Conservation (phyloP, 2,797 vertebrate species). For the Meriones psammophilus region DNA sequence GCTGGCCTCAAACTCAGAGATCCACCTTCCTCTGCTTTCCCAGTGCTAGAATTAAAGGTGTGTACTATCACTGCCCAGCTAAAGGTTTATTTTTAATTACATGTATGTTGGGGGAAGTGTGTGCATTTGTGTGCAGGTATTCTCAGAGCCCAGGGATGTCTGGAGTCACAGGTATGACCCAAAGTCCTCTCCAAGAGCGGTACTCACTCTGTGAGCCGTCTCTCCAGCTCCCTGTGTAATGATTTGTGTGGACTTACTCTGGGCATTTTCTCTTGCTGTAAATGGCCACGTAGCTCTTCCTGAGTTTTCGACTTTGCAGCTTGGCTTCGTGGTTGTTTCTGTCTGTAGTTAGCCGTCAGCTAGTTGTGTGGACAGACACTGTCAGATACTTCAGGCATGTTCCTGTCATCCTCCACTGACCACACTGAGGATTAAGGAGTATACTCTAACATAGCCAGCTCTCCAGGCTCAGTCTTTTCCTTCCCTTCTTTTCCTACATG, state of each 20-base stretch:
- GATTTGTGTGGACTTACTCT: neutral
- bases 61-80: too few relatives aligned
- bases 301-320: slow-evolving; percentile 32
- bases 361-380: neutral
- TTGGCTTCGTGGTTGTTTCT: neutral
- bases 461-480: neutral
- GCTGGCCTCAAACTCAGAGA: neutral
- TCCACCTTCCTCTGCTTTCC: neutral
- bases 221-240: neutral
- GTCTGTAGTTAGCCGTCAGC: neutral
- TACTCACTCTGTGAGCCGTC: neutral
- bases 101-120: too few relatives aligned
- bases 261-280: neutral
- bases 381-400: neutral
- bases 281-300: neutral
- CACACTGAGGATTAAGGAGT: neutral
- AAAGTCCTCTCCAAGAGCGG: too few relatives aligned
- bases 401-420: neutral
- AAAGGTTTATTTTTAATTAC: too few relatives aligned
- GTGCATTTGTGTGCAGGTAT: neutral
- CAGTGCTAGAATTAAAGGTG: neutral
- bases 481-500: neutral
- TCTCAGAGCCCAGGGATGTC: neutral
- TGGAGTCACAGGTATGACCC: neutral
- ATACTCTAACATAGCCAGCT: neutral